phyloP scores from a whole-genome alignment of 2,797 vertebrate species.

The Denticeps clupeoides region DNA sequence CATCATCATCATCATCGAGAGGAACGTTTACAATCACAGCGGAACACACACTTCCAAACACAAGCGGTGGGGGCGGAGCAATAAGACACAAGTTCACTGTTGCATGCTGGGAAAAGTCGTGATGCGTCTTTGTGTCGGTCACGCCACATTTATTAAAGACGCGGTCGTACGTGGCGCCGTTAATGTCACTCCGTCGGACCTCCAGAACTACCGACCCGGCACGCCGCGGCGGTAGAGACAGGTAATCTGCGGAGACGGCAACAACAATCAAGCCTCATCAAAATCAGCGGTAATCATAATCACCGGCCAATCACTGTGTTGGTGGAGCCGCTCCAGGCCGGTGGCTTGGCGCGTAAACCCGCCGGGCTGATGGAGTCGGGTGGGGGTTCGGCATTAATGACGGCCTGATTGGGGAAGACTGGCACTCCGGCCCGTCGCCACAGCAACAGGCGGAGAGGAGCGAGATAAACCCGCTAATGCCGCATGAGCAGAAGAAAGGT shows the following conservation, averaged over 20 bases:
- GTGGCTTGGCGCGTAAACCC: not conserved
- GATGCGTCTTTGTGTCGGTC: too few species aligned
- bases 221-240: constrained; percentile 21
- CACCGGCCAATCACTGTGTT: constrained; percentile 32
- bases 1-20: too few species aligned
- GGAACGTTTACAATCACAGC: too few species aligned
- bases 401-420: constrained; percentile 38
- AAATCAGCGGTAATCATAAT: constrained; percentile 51
- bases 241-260: constrained; percentile 28
- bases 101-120: too few species aligned
- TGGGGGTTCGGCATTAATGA: constrained; percentile 26
- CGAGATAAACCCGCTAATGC: constrained; percentile 7
- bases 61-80: too few species aligned
- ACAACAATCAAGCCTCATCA: constrained; percentile 41
- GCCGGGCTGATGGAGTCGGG: not conserved
- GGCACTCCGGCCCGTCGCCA: constrained; percentile 22
- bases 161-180: too few species aligned
- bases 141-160: too few species aligned
- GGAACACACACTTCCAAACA: too few species aligned
- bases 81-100: too few species aligned
- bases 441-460: constrained; percentile 26
- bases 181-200: too few species aligned
- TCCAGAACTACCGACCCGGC: constrained; percentile 13
- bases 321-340: constrained; percentile 3
- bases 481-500: not conserved